Evolutionary conservation across 2,113 vertebrate genomes (phyloP).

Genomic region (Chloropsis cyanopogon): DNA sequence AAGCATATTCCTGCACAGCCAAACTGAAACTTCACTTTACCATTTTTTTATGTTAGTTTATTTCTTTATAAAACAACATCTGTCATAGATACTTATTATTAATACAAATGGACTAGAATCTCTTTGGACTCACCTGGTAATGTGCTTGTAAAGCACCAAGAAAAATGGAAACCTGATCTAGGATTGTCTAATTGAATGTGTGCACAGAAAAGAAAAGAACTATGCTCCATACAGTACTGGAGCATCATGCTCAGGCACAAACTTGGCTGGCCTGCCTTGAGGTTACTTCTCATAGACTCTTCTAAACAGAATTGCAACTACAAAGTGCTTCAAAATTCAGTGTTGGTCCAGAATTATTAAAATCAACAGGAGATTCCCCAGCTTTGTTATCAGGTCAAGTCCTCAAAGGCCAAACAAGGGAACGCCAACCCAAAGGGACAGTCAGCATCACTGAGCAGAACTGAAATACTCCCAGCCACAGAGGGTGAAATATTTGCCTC

Average conservation of each 20-base stretch:
- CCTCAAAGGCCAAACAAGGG: not conserved
- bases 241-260: not conserved
- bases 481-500: conserved; percentile 8
- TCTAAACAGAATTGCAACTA: not conserved
- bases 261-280: not conserved
- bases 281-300: not conserved
- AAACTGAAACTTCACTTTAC: not conserved
- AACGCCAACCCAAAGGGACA: not conserved
- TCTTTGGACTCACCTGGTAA: not conserved
- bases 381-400: not conserved
- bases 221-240: not conserved
- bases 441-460: not conserved
- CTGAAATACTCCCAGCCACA: not conserved
- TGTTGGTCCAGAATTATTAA: not conserved
- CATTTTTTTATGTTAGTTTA: not conserved
- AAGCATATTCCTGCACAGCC: not conserved
- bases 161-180: not conserved
- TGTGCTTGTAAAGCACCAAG: not conserved
- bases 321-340: not conserved
- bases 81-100: not conserved
- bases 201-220: not conserved
- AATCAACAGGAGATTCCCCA: not conserved
- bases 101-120: not conserved
- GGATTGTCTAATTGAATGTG: not conserved
- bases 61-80: not conserved